phyloP scores from a whole-genome alignment of 92 coral and sea anemone genomes.

The Micromussa lordhowensis region DNA sequence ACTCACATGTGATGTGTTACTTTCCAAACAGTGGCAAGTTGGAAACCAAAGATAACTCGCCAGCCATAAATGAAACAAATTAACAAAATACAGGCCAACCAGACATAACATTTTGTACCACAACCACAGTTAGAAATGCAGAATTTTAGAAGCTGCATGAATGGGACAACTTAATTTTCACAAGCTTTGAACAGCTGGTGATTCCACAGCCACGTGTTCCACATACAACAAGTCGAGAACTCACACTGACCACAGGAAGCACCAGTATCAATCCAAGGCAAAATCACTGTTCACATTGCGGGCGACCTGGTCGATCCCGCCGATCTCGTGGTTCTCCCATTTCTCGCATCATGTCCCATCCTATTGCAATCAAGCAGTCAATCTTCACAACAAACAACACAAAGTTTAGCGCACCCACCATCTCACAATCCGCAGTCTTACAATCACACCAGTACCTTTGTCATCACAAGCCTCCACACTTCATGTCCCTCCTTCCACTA shows the following conservation, averaged over 20 bases:
- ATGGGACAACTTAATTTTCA: conserved; percentile 20
- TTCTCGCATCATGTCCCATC: too few relatives aligned
- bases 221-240: conserved; percentile 17
- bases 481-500: neutral
- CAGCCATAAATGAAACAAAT: too few relatives aligned
- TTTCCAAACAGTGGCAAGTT: conserved; percentile 38
- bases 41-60: neutral
- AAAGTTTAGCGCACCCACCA: too few relatives aligned
- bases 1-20: conserved; percentile 51
- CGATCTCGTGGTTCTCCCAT: too few relatives aligned
- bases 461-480: neutral
- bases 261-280: neutral
- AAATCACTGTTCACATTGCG: conserved; percentile 41
- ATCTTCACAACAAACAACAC: too few relatives aligned
- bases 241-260: neutral
- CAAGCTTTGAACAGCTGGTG: conserved; percentile 8
- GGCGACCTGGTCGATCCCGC: too few relatives aligned
- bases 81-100: conserved; percentile 2
- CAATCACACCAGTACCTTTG: too few relatives aligned
- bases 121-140: neutral
- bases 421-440: too few relatives aligned
- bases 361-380: too few relatives aligned
- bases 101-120: neutral
- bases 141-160: conserved; percentile 35
- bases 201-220: conserved; percentile 47